These are phyloP conservation scores for Iguana delicatissima DNA, from an alignment of 2,797 vertebrate genomes.

Conservation along the genomic window DNA sequence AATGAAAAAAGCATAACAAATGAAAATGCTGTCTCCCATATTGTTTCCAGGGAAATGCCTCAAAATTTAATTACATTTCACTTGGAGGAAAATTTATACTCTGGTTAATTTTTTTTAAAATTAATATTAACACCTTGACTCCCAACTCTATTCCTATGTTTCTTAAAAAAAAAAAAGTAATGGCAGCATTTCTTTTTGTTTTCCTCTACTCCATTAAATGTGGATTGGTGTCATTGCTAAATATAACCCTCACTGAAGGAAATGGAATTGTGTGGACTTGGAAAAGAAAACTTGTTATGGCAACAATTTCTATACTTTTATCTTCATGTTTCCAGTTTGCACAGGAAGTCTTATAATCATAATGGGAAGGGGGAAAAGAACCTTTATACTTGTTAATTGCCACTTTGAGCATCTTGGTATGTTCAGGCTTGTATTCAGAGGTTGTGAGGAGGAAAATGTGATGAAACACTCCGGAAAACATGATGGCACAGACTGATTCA, in stretches of 20 bases:
- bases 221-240: background rate
- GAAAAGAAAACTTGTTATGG: background rate
- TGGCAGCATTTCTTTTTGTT: background rate
- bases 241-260: background rate
- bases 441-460: slow-evolving; percentile 12
- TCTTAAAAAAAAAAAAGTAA: background rate
- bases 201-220: background rate
- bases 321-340: background rate
- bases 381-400: background rate
- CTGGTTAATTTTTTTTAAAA: no score
- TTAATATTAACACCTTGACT: no score
- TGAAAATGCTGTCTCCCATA: no score
- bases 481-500: background rate
- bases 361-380: background rate
- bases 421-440: slow-evolving; percentile 20
- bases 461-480: background rate
- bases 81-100: no score
- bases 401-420: background rate
- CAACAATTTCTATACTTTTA: background rate
- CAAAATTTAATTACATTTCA: no score
- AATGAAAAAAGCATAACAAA: no score
- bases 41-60: no score
- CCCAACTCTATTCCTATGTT: no score
- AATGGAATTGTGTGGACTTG: background rate
- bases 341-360: background rate